These are phyloP conservation scores for Acronicta aceris DNA, from an alignment of 2,888 invertebrate genomes.

Conservation along the genomic window DNA sequence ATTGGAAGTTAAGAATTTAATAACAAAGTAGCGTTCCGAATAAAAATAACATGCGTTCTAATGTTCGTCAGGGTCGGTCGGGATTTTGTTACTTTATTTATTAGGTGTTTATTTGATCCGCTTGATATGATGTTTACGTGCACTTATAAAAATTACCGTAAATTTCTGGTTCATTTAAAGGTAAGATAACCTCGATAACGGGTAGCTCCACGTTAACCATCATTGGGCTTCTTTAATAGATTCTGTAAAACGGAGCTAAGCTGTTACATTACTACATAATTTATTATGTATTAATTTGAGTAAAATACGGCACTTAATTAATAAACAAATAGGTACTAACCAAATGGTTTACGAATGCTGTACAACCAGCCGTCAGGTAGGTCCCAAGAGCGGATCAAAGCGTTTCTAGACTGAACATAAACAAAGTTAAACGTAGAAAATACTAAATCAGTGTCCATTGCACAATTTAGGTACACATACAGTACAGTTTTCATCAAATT, in stretches of 20 bases:
- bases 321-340: slow-evolving; percentile 54
- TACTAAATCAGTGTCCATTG: slow-evolving; percentile 61
- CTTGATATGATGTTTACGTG: neutral
- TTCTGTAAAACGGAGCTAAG: slow-evolving; percentile 53
- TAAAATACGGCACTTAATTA: too few relatives aligned
- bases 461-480: slow-evolving; percentile 32
- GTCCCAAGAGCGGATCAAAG: slow-evolving; percentile 77
- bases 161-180: slow-evolving; percentile 33
- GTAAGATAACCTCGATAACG: slow-evolving; percentile 38
- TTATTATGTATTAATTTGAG: too few relatives aligned
- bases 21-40: slow-evolving; percentile 1
- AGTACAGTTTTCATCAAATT: neutral
- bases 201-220: slow-evolving; percentile 60
- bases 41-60: slow-evolving; percentile 3
- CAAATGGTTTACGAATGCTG: slow-evolving; percentile 62
- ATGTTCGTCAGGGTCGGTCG: too few relatives aligned
- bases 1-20: slow-evolving; percentile 11
- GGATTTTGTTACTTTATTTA: neutral
- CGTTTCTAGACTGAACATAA: slow-evolving; percentile 73
- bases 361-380: slow-evolving; percentile 73
- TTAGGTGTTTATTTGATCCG: neutral
- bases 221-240: slow-evolving; percentile 36
- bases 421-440: slow-evolving; percentile 62
- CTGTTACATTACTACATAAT: slow-evolving; percentile 5
- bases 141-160: slow-evolving; percentile 44